A percentile compares a stretch with the other conserved stretches of the same genome.
Evolutionary conservation across 2,888 invertebrate genomes (phyloP).

Genomic region (Drosophila testacea): DNA sequence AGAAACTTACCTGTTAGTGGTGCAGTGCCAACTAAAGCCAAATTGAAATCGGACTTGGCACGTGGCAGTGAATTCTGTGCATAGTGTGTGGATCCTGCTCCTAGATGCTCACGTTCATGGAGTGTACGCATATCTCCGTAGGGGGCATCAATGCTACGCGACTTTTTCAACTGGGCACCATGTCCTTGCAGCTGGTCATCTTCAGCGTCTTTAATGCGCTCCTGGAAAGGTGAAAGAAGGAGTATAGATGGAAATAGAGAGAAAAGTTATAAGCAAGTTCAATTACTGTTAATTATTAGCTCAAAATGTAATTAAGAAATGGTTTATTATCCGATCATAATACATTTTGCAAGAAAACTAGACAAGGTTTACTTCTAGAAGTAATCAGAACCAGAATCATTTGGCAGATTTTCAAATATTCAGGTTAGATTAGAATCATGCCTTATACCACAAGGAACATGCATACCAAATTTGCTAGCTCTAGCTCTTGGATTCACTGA

Average conservation of each 20-base stretch:
- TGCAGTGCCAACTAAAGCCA: slow-evolving; percentile 85
- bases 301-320: too few relatives aligned
- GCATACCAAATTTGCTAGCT: too few relatives aligned
- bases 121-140: slow-evolving; percentile 92
- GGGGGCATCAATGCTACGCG: slow-evolving; percentile 95
- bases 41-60: slow-evolving; percentile 95
- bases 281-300: too few relatives aligned
- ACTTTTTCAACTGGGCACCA: slow-evolving; percentile 91
- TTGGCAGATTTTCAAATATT: too few relatives aligned
- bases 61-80: slow-evolving; percentile 87
- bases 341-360: too few relatives aligned
- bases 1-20: slow-evolving; percentile 42
- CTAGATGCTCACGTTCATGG: slow-evolving; percentile 85
- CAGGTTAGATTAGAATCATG: too few relatives aligned
- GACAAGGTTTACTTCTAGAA: too few relatives aligned
- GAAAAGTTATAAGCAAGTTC: background rate
- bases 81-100: slow-evolving; percentile 83
- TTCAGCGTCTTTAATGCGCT: slow-evolving; percentile 86
- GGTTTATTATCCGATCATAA: too few relatives aligned
- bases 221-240: slow-evolving; percentile 58
- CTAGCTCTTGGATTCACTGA: too few relatives aligned
- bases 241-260: background rate
- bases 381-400: too few relatives aligned
- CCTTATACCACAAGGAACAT: too few relatives aligned
- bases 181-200: slow-evolving; percentile 85